Percentiles rank a stretch among this genome's conserved stretches.
Conservation (phyloP, 2,113 vertebrate genomes). For the Eolophus roseicapilla region DNA sequence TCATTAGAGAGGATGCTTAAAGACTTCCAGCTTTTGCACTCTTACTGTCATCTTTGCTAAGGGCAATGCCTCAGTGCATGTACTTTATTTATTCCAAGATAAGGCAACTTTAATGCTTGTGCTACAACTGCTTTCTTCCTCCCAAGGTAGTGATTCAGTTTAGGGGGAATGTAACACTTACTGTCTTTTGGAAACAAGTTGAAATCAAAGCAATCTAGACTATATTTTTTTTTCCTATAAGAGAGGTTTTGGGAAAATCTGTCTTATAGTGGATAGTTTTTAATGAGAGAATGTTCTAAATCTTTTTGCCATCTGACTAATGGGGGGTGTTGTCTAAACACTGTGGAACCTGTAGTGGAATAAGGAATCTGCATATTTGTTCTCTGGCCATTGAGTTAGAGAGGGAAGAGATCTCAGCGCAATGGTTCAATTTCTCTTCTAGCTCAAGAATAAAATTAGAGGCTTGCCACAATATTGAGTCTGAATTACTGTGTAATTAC, state of each 20-base stretch:
- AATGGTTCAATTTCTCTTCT: not conserved
- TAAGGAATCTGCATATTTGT: not conserved
- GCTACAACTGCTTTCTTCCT: not conserved
- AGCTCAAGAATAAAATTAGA: not conserved
- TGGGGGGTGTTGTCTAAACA: not conserved
- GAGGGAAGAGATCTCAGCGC: not conserved
- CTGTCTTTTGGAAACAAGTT: not conserved
- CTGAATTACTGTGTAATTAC: not conserved
- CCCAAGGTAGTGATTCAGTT: not conserved
- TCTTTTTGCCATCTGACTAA: not conserved
- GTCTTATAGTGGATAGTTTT: not conserved
- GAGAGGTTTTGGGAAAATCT: not conserved
- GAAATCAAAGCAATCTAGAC: not conserved
- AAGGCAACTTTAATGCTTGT: not conserved
- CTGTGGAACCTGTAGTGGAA: accelerated
- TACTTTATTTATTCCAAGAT: not conserved
- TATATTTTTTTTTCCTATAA: not conserved
- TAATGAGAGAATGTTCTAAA: not conserved
- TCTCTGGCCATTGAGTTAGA: not conserved
- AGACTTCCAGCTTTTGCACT: not conserved
- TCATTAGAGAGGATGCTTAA: not conserved
- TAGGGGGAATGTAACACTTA: not conserved
- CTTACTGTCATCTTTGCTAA: not conserved
- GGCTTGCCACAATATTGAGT: not conserved
- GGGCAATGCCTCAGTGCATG: not conserved